Evolutionary conservation across 2,797 vertebrate species (phyloP).

Genomic region (Caiman crocodilus): DNA sequence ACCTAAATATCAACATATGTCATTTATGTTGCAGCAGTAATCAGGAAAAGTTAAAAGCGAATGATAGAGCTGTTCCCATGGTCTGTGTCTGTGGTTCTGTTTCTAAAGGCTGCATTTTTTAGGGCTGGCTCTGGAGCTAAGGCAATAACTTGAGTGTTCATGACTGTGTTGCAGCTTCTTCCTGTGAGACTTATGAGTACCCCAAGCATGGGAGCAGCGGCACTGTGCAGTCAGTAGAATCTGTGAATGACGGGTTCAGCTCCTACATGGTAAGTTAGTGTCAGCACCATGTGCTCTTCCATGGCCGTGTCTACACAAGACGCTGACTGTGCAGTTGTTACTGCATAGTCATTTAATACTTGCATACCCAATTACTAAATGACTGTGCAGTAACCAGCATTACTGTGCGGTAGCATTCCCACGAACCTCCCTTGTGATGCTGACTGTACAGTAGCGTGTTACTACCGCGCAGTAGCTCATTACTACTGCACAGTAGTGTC

Average conservation of each 20-base stretch:
- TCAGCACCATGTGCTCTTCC: neutral
- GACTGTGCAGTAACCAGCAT: too few species aligned
- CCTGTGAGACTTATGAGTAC: slow-evolving; percentile 93
- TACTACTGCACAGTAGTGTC: too few species aligned
- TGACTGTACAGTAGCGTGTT: too few species aligned
- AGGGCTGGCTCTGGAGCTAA: neutral
- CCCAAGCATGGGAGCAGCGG: slow-evolving; percentile 86
- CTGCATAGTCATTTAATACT: too few species aligned
- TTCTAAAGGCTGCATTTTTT: neutral
- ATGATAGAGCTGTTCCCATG: neutral
- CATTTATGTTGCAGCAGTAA: neutral
- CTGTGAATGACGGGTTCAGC: slow-evolving; percentile 89
- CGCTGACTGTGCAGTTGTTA: too few species aligned
- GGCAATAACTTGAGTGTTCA: neutral
- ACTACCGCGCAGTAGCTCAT: too few species aligned
- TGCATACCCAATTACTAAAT: too few species aligned
- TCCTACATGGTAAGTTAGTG: slow-evolving; percentile 90
- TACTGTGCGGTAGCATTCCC: too few species aligned
- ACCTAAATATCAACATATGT: neutral
- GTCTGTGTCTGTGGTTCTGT: neutral
- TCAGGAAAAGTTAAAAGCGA: neutral
- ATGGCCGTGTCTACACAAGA: too few species aligned
- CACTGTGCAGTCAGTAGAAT: slow-evolving; percentile 89
- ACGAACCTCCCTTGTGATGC: too few species aligned
- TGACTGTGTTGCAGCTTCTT: slow-evolving; percentile 88